Conservation (phyloP, 2,797 vertebrate species). For the Heliangelus exortis region DNA sequence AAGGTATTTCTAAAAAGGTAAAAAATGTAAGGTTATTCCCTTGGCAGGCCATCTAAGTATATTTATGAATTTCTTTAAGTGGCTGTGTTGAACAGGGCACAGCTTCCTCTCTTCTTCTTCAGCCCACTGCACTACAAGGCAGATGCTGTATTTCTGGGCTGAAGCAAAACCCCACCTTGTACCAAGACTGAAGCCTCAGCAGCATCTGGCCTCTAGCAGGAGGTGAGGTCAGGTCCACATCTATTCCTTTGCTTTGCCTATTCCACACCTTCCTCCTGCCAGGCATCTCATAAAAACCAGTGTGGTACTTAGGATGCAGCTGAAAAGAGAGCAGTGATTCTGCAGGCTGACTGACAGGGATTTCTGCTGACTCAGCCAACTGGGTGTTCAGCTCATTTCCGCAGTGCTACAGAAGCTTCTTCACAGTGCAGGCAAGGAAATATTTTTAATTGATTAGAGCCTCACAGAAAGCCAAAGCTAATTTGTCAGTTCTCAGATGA, state of each 20-base stretch:
- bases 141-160: neutral
- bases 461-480: conserved; percentile 25
- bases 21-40: conserved; percentile 25
- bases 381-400: neutral
- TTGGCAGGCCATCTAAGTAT: neutral
- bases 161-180: neutral
- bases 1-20: conserved; percentile 22
- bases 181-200: neutral
- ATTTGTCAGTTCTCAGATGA: conserved; percentile 26
- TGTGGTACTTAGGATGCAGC: neutral
- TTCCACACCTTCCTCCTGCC: neutral
- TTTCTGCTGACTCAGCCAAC: conserved; percentile 29
- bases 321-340: fast-evolving
- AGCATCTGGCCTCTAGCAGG: neutral
- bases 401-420: neutral
- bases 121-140: neutral
- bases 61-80: conserved; percentile 10
- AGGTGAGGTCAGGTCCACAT: neutral
- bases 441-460: conserved; percentile 31
- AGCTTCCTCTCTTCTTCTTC: neutral
- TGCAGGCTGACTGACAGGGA: neutral
- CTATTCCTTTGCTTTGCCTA: neutral
- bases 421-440: neutral
- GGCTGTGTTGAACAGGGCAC: neutral
- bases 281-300: neutral